Evolutionary conservation across 2,888 invertebrate species (phyloP).

Genomic region (Drosophila antonietae): DNA sequence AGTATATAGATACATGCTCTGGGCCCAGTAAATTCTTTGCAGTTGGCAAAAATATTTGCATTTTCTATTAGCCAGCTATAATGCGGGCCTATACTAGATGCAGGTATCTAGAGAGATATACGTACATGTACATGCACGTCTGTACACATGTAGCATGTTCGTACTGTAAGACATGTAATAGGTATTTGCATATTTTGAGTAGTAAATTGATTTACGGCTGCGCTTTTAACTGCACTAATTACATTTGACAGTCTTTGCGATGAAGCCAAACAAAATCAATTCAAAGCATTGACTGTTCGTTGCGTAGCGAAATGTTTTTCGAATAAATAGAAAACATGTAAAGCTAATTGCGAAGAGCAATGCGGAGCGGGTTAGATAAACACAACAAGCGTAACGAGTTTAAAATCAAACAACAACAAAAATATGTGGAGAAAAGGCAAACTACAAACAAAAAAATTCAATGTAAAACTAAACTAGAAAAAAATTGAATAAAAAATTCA

Average conservation of each 20-base stretch:
- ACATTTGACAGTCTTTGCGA: constrained; percentile 46
- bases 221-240: constrained; percentile 48
- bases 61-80: constrained; percentile 47
- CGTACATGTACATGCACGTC: neutral
- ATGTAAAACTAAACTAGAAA: neutral
- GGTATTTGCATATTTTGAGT: constrained; percentile 27
- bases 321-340: constrained; percentile 60
- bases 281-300: constrained; percentile 21
- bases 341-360: constrained; percentile 42
- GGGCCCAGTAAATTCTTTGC: constrained; percentile 61
- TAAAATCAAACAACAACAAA: constrained; percentile 18
- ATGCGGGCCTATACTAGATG: constrained; percentile 24
- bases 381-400: constrained; percentile 40
- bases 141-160: neutral
- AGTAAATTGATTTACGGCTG: constrained; percentile 49
- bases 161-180: constrained; percentile 5
- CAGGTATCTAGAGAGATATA: neutral
- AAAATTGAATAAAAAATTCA: constrained; percentile 16
- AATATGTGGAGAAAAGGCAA: constrained; percentile 39
- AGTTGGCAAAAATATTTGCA: constrained; percentile 60
- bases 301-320: constrained; percentile 45
- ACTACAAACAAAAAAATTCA: constrained; percentile 4
- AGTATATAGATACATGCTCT: constrained; percentile 27
- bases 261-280: constrained; percentile 61
- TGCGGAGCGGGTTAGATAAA: constrained; percentile 48